Evolutionary conservation across 2,113 vertebrate species (phyloP).

Genomic region (Atlantisia rogersi): DNA sequence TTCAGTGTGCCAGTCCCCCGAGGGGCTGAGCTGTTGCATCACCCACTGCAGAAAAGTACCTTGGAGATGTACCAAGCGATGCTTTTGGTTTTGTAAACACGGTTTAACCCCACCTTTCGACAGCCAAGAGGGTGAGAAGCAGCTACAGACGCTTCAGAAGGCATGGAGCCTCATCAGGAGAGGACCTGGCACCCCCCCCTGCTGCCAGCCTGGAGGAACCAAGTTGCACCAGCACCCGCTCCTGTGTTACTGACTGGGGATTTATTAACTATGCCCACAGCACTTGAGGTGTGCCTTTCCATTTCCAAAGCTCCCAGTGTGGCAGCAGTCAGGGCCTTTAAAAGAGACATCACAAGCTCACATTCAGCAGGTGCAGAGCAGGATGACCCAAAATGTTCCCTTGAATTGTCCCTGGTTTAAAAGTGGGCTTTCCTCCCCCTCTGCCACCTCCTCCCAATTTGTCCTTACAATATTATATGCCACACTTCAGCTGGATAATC

Average conservation of each 20-base stretch:
- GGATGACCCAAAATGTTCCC: not conserved
- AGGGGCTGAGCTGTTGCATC: not conserved
- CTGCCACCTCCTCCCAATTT: not conserved
- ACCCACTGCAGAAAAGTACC: not conserved
- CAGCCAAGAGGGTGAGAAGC: not conserved
- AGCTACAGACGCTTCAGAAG: not conserved
- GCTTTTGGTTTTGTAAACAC: not conserved
- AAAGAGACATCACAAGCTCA: not conserved
- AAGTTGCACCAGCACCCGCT: rapidly evolving
- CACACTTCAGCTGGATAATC: not conserved
- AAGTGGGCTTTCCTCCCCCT: not conserved
- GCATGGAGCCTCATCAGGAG: rapidly evolving
- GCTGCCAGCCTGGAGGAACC: not conserved
- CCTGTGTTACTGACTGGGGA: rapidly evolving
- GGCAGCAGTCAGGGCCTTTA: not conserved
- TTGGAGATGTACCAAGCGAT: not conserved
- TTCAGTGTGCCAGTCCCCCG: rapidly evolving
- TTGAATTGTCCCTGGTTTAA: not conserved
- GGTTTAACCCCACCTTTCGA: not conserved
- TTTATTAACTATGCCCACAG: not conserved
- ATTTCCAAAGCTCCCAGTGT: not conserved
- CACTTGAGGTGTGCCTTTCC: not conserved
- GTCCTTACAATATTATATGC: no score
- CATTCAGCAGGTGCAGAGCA: rapidly evolving
- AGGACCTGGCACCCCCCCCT: not conserved